Percentiles rank a stretch among this genome's conserved stretches.
Conservation (phyloP, 2,888 invertebrate species). For the Hartigia nigra region DNA sequence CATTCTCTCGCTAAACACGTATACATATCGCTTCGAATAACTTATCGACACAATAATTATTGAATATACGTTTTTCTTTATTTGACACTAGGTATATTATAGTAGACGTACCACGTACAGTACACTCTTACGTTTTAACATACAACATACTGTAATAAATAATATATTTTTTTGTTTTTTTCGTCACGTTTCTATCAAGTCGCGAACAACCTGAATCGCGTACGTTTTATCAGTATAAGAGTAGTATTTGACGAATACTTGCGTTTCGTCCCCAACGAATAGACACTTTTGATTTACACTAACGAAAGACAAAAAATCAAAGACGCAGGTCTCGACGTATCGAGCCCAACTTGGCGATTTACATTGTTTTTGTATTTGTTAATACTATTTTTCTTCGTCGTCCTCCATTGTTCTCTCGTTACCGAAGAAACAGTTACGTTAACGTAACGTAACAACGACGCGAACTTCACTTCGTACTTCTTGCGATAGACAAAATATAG, state of each 20-base stretch:
- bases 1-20: constrained; percentile 31
- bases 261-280: neutral
- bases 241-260: neutral
- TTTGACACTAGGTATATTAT: constrained; percentile 16
- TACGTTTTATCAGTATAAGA: neutral
- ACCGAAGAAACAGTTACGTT: neutral
- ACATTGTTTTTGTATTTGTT: neutral
- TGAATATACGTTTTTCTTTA: constrained; percentile 34
- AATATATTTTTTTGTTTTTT: neutral
- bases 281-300: constrained; percentile 15
- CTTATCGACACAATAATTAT: constrained; percentile 34
- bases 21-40: constrained; percentile 33
- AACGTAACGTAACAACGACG: neutral
- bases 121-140: constrained; percentile 8
- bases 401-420: neutral
- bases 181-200: neutral
- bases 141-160: constrained; percentile 14
- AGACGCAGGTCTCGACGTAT: constrained; percentile 19
- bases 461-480: neutral
- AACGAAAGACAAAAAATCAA: constrained; percentile 26
- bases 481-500: constrained; percentile 14
- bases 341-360: neutral
- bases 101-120: neutral
- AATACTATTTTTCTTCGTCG: neutral
- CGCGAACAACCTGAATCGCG: neutral